Evolutionary conservation across 2,113 vertebrate genomes (phyloP).

Genomic region (Anolis carolinensis): DNA sequence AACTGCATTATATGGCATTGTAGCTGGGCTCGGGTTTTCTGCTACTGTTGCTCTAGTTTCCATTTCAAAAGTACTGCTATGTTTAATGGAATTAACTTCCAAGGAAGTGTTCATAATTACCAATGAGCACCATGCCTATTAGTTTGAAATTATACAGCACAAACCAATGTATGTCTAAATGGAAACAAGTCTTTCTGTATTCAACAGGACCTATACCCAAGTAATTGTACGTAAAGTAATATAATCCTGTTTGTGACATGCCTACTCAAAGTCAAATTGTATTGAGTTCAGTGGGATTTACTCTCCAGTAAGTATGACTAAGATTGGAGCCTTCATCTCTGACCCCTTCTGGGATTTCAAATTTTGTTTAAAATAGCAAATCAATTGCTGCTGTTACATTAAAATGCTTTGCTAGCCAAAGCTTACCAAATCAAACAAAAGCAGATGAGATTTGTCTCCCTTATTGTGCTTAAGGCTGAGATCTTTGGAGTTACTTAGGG

Average conservation of each 20-base stretch:
- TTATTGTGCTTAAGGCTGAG: background rate
- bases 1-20: no score
- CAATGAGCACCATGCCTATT: background rate
- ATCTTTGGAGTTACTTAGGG: accelerated
- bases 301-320: background rate
- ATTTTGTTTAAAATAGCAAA: slow-evolving; percentile 10
- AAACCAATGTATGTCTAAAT: background rate
- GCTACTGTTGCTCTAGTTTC: no score
- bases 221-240: background rate
- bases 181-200: background rate
- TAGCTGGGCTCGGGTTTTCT: no score
- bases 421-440: slow-evolving; percentile 16
- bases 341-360: background rate
- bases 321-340: background rate
- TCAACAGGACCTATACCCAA: background rate
- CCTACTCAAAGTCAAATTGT: background rate
- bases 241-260: background rate
- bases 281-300: background rate
- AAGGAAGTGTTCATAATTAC: background rate
- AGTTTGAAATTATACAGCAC: background rate
- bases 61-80: background rate
- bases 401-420: background rate
- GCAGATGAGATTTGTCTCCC: background rate
- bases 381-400: background rate
- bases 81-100: background rate